Evolutionary conservation across 2,113 vertebrate species (phyloP), one percentile per base, ranked within the genome.

Genomic region (Pelecanus crispus): DNA sequence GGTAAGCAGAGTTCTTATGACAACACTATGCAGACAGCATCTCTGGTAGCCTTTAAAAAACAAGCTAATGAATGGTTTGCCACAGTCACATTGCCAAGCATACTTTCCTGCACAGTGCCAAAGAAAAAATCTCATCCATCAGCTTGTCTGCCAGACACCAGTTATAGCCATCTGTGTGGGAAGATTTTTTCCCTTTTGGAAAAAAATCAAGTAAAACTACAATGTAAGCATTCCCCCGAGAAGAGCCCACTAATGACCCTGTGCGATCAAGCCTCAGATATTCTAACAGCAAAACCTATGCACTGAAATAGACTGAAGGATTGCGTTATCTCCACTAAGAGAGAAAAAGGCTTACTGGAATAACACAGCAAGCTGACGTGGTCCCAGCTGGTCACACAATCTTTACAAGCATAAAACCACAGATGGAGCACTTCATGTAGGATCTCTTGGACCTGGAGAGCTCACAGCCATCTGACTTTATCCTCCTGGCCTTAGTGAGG

Each of bases 91-190:
- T 32, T 96, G 93, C 95, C 62, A 72, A 92, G 66, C 31, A 49
- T 42, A 89, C 67, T 68, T 71, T 80, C 58, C 68, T 68, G 58
- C 49, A 88, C 3, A 3, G 25, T 81, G 91, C 88, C 97, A 97
- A 92, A 72, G 25, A 81, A 95, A 95, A 94, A 86, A 83, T 92
- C 55, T 88, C 82, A 96, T 97, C 91, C 80, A 95, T 98, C 94
- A 94, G 67, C 45, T 93, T 94, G 73, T 73, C 85, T 97, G 96
- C 95, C 97, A 98, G 89, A 18, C 38, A 58, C 88, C 82, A 94
- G 88, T 81, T 96, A 93, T 10, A 85, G 78, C 96, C 97, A 96
- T 97, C 95, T 97, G 96, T 88, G 93, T 93, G 83, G 77, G 45
- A 94, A 96, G 85, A 89, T 29, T 53, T 88, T 96, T 89, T 91